These are phyloP conservation scores for Myotis findleyi DNA, from an alignment of 2,797 vertebrate genomes.

Conservation along the genomic window DNA sequence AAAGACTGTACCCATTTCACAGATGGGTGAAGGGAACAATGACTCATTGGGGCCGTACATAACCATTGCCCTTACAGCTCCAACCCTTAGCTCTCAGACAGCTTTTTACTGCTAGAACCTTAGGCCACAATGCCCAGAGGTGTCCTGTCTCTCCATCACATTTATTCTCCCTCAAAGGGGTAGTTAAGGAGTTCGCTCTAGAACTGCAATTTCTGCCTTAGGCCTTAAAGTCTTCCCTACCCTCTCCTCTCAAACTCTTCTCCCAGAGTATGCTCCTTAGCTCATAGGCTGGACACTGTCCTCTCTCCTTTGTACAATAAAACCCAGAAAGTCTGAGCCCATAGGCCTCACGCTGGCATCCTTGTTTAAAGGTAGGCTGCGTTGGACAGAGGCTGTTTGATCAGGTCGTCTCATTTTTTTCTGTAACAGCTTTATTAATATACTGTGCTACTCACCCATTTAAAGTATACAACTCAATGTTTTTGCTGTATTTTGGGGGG, in stretches of 20 bases:
- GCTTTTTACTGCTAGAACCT: not conserved
- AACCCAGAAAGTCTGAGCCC: not conserved
- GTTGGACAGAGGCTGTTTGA: not conserved
- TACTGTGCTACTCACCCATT: not conserved
- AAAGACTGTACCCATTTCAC: not conserved
- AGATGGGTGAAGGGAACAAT: not conserved
- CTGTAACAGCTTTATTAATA: not conserved
- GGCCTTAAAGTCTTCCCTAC: not conserved
- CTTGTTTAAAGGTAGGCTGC: not conserved
- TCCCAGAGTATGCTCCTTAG: not conserved
- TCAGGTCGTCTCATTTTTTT: not conserved
- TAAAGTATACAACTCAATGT: not conserved
- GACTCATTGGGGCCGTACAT: not conserved
- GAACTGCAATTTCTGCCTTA: not conserved
- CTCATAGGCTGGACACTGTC: not conserved
- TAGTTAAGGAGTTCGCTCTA: not conserved
- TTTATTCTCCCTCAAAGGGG: not conserved
- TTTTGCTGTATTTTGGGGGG: not conserved
- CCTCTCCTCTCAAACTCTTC: not conserved
- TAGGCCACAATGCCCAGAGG: not conserved
- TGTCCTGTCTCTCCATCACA: not conserved
- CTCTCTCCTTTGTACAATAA: not conserved
- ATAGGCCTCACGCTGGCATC: not conserved
- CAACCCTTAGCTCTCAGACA: not conserved
- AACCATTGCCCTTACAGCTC: not conserved